Base-by-base conservation (phyloP, 1,140 invertebrate species). In the Maconellicoccus hirsutus region DNA sequence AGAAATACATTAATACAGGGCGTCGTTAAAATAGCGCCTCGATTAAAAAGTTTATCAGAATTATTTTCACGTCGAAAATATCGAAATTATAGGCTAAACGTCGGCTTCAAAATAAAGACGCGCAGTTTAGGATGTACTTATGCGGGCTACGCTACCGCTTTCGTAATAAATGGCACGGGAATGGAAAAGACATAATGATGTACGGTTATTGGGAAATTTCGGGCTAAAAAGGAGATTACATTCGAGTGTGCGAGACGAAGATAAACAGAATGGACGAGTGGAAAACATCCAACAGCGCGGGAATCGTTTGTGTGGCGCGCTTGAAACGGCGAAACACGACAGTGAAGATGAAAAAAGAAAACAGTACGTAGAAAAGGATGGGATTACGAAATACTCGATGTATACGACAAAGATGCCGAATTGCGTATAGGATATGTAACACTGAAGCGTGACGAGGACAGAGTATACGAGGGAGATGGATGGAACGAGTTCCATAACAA, bases 111-210 rank as follows among this genome's bases (percentile, higher is more conserved):
- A n/a, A n/a, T n/a, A n/a, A n/a, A n/a, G n/a, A n/a, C n/a, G n/a
- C 61, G 61, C 61, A 66, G 2, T 66, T 66, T 66, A 26, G 61
- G 61, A 66, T 16, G 22, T 25, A 22, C 61, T 23, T 14, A 25
- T 25, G 61, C 25, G 22, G 22, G 52, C 52, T 19, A 4, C 61
- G 25, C 25, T 26, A 66, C 25, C 21, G 61, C 61, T 16, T 66
- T 66, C 61, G 25, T 26, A 66, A 66, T 66, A 66, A 66, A 66
- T 66, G 61, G 61, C 61, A 66, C 61, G 25, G 61, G 61, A 66
- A 66, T 66, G 61, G 61, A 66, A 66, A 66, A 66, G 61, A 66
- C 61, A 66, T 66, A 66, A 66, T 66, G 61, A 66, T 66, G 61
- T 25, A 66, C 61, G 61, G 61, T 66, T 66, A 66, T 66, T 66